A percentile compares a stretch with the other conserved stretches of the same genome.
These are phyloP conservation scores for Ptilodon capucinus DNA, from an alignment of 2,888 invertebrate species.

Conservation along the genomic window DNA sequence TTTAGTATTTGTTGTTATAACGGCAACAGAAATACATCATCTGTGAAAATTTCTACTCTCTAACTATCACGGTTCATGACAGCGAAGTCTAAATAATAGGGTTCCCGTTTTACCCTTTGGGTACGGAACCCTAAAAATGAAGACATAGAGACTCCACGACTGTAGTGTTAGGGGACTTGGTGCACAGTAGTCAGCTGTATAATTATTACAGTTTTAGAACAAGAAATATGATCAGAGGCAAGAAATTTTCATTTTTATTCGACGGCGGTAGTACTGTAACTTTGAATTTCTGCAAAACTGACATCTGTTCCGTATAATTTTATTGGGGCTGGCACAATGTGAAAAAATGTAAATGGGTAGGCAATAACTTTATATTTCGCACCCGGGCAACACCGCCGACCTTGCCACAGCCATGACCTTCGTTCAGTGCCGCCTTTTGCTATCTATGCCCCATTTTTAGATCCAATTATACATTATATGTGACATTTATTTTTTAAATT, in stretches of 20 bases:
- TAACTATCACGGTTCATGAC: too few species aligned
- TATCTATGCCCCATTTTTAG: background rate
- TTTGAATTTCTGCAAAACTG: constrained; percentile 22
- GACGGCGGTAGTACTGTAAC: constrained; percentile 2
- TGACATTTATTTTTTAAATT: background rate
- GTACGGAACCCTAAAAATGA: too few species aligned
- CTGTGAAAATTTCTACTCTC: too few species aligned
- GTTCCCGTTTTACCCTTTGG: too few species aligned
- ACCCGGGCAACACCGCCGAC: constrained; percentile 6
- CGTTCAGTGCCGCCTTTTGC: constrained; percentile 12
- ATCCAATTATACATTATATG: background rate
- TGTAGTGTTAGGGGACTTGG: too few species aligned
- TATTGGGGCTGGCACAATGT: constrained; percentile 19
- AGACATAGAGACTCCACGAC: too few species aligned
- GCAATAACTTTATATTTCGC: constrained; percentile 23
- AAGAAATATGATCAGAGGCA: background rate
- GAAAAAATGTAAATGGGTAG: constrained; percentile 24
- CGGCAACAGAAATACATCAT: too few species aligned
- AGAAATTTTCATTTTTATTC: background rate
- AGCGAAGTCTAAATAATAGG: too few species aligned
- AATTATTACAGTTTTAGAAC: too few species aligned
- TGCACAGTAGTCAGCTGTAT: too few species aligned
- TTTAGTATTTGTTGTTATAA: too few species aligned
- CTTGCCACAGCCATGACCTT: constrained; percentile 15
- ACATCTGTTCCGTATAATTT: constrained; percentile 30